These are phyloP conservation scores for Aphidius colemani DNA, from an alignment of 2,888 invertebrate species.

Conservation along the genomic window DNA sequence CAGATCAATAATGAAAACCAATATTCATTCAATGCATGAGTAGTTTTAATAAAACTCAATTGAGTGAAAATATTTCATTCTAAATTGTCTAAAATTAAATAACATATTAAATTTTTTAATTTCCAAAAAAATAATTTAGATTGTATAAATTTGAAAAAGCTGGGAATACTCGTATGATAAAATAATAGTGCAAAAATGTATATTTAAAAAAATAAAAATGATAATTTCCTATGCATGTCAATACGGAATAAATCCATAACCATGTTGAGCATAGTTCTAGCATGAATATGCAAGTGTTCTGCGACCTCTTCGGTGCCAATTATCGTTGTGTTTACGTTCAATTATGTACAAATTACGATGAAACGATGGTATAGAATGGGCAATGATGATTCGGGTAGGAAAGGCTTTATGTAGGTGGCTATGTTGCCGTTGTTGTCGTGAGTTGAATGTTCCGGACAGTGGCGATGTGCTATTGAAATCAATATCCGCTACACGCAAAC, in stretches of 20 bases:
- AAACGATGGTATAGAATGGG: slow-evolving; percentile 19
- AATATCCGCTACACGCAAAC: slow-evolving; percentile 27
- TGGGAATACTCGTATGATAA: background rate
- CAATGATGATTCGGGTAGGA: background rate
- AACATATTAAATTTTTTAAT: too few species aligned
- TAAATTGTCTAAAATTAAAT: background rate
- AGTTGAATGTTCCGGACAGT: slow-evolving; percentile 16
- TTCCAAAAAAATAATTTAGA: background rate
- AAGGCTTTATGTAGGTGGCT: background rate
- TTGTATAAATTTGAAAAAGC: background rate
- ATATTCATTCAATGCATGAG: too few species aligned
- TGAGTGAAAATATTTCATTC: background rate
- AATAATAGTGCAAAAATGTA: background rate
- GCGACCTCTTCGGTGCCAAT: slow-evolving; percentile 38
- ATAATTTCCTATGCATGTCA: slow-evolving; percentile 5
- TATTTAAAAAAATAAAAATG: background rate
- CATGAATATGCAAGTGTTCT: slow-evolving; percentile 28
- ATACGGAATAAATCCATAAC: slow-evolving; percentile 17
- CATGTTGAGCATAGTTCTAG: background rate
- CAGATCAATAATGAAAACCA: too few species aligned
- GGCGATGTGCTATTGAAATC: slow-evolving; percentile 32
- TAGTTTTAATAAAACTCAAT: too few species aligned
- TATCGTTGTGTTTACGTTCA: slow-evolving; percentile 45
- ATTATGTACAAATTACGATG: slow-evolving; percentile 44
- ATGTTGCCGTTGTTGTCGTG: slow-evolving; percentile 9